A percentile compares a stretch with the other conserved stretches of the same genome.
phyloP scores from a whole-genome alignment of 1,140 invertebrate species.

The Penaeus indicus region DNA sequence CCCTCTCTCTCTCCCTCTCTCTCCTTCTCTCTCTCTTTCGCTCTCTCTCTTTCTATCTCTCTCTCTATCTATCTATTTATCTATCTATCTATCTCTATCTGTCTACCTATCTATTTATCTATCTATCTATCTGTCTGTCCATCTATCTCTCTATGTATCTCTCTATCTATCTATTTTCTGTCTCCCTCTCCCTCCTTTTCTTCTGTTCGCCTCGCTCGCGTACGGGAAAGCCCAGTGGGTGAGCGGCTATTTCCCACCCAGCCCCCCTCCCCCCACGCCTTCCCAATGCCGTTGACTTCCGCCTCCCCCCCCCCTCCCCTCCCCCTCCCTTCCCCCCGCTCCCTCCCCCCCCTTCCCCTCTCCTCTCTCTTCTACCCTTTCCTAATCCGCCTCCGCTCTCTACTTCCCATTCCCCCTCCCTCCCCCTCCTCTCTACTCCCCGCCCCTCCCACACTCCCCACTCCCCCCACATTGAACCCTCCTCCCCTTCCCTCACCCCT shows the following conservation, averaged over 20 bases:
- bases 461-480: not conserved
- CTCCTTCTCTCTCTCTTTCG: no score
- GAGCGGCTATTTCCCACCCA: not conserved
- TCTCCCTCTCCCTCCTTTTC: no score
- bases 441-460: not conserved
- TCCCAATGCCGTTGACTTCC: not conserved
- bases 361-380: not conserved
- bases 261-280: not conserved
- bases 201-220: not conserved
- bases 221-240: not conserved
- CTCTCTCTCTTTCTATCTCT: no score
- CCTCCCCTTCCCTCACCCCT: constrained; percentile 1
- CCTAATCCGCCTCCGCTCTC: not conserved
- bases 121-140: no score
- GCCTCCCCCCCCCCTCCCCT: not conserved
- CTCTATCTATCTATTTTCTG: no score
- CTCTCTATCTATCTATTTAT: no score
- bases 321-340: not conserved
- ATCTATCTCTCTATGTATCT: no score
- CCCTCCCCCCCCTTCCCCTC: not conserved
- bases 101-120: no score
- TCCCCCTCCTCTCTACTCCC: not conserved
- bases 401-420: not conserved
- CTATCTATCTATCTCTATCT: no score
- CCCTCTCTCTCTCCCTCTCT: not conserved